These are phyloP conservation scores for Drosophila emarginata DNA, from an alignment of 2,888 invertebrate genomes.

Conservation along the genomic window DNA sequence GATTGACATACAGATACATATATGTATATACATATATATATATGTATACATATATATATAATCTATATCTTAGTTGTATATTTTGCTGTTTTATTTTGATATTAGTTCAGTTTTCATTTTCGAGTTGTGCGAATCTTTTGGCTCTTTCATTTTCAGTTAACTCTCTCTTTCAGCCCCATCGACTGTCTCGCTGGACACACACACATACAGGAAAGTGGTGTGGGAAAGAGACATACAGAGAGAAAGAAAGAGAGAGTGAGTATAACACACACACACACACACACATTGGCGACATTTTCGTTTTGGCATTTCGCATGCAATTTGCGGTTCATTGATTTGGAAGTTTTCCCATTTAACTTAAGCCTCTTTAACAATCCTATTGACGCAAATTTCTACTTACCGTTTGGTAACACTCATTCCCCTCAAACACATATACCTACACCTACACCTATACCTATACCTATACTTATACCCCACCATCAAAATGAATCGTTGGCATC, in stretches of 20 bases:
- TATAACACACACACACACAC: constrained; percentile 18
- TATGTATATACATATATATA: constrained; percentile 13
- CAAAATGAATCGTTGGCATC: background rate
- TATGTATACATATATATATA: constrained; percentile 33
- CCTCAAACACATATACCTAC: constrained; percentile 12
- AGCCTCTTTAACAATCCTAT: constrained; percentile 82
- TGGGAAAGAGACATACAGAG: constrained; percentile 11
- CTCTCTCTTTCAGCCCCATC: constrained; percentile 1
- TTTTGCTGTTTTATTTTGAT: constrained; percentile 28
- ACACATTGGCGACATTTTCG: constrained; percentile 69
- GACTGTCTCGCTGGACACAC: constrained; percentile 13
- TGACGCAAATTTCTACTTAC: constrained; percentile 79
- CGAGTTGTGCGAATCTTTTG: constrained; percentile 22
- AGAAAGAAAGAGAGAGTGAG: background rate
- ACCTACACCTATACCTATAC: constrained; percentile 26
- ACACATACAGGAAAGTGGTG: background rate
- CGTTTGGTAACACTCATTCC: constrained; percentile 22
- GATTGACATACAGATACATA: constrained; percentile 3
- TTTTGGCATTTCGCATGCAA: constrained; percentile 79
- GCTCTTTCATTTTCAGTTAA: constrained; percentile 46
- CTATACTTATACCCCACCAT: constrained; percentile 24
- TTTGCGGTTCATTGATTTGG: constrained; percentile 81
- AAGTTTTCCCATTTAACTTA: constrained; percentile 83
- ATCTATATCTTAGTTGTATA: constrained; percentile 23
- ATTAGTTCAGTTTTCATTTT: constrained; percentile 44